Conservation (phyloP, 2,888 invertebrate species). For the Mayetiola destructor region DNA sequence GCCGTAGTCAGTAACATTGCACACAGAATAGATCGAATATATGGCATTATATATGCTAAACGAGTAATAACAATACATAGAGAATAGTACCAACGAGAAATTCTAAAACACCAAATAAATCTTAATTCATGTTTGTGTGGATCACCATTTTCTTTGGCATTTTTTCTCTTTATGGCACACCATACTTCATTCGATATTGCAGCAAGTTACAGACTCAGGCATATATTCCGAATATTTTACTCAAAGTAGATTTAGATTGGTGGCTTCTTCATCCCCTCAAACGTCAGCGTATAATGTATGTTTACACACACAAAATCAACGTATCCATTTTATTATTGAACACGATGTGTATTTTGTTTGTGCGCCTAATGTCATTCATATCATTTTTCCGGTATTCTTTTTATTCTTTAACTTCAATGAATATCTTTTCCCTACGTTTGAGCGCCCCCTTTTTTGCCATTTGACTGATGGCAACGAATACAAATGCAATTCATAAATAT, state of each 20-base stretch:
- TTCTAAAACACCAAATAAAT: neutral
- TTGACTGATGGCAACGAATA: too few relatives aligned
- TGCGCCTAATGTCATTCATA: too few relatives aligned
- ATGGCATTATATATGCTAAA: neutral
- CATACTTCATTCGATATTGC: neutral
- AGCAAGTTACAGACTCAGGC: neutral
- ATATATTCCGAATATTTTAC: too few relatives aligned
- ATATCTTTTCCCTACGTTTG: too few relatives aligned
- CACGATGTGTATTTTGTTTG: too few relatives aligned
- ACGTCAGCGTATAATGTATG: too few relatives aligned
- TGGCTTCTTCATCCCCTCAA: too few relatives aligned
- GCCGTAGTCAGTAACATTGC: slow-evolving; percentile 1
- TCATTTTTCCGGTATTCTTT: too few relatives aligned
- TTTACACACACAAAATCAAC: neutral
- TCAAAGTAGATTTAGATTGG: too few relatives aligned
- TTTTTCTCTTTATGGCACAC: neutral
- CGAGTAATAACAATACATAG: neutral
- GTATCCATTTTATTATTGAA: neutral
- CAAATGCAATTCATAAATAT: too few relatives aligned
- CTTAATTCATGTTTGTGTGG: slow-evolving; percentile 3
- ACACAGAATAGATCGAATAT: neutral
- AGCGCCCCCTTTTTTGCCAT: too few relatives aligned
- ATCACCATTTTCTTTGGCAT: neutral
- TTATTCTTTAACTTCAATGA: too few relatives aligned
- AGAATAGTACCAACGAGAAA: neutral